Evolutionary conservation across 2,888 invertebrate genomes (phyloP).

Genomic region (Dendrolimus pini): DNA sequence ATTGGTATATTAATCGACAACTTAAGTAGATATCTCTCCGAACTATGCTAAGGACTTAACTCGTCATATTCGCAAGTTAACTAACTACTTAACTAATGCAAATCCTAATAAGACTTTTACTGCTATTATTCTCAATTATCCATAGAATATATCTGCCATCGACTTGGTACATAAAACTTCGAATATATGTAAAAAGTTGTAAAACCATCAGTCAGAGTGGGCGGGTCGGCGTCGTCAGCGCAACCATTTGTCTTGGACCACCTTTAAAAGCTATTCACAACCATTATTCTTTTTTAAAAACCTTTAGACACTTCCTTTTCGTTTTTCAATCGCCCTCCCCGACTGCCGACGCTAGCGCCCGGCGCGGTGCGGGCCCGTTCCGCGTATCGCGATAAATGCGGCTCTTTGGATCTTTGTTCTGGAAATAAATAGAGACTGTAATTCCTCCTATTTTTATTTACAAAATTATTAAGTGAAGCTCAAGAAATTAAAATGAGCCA

Average conservation of each 20-base stretch:
- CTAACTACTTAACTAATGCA: no score
- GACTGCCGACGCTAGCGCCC: slow-evolving; percentile 9
- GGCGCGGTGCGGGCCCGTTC: slow-evolving; percentile 26
- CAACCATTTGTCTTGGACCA: slow-evolving; percentile 66
- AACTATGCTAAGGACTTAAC: no score
- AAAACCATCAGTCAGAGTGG: slow-evolving; percentile 41
- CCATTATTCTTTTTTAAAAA: slow-evolving; percentile 75
- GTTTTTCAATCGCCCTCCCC: slow-evolving; percentile 71
- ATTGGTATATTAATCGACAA: no score
- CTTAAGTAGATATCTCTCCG: no score
- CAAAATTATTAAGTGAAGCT: no score
- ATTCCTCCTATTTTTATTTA: slow-evolving; percentile 4
- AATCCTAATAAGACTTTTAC: no score
- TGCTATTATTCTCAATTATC: no score
- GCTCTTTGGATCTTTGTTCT: slow-evolving; percentile 44
- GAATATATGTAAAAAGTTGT: not conserved
- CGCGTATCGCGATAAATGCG: slow-evolving; percentile 64
- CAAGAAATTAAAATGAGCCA: no score
- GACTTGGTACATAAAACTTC: no score
- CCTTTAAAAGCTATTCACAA: slow-evolving; percentile 73
- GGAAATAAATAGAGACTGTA: slow-evolving; percentile 25
- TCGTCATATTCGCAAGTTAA: no score
- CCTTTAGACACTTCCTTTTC: slow-evolving; percentile 72
- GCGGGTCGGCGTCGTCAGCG: slow-evolving; percentile 34
- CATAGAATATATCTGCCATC: no score